These are phyloP conservation scores for Philantomba maxwellii DNA, from an alignment of 2,113 vertebrate species.

Conservation along the genomic window DNA sequence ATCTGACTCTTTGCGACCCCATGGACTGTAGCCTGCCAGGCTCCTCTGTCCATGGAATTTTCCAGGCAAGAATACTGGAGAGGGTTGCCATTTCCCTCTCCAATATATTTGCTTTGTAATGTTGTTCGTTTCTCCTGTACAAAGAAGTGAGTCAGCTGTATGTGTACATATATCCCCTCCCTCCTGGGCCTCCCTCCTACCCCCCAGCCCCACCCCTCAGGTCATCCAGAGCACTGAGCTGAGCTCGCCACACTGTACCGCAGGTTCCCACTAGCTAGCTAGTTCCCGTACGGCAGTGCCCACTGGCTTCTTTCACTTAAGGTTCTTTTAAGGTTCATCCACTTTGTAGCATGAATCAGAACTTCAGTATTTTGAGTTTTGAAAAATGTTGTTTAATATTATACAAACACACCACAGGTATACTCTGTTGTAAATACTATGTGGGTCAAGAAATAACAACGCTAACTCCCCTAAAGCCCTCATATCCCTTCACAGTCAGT, in stretches of 20 bases:
- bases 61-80: not conserved
- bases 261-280: not conserved
- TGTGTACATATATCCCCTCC: not conserved
- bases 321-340: not conserved
- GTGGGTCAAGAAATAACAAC: not conserved
- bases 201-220: not conserved
- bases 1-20: not conserved
- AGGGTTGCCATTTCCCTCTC: not conserved
- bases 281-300: not conserved
- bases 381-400: not conserved
- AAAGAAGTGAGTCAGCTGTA: not conserved
- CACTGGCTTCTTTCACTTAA: not conserved
- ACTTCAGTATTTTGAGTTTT: not conserved
- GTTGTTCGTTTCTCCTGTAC: not conserved
- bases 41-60: not conserved
- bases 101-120: not conserved
- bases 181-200: not conserved
- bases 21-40: not conserved
- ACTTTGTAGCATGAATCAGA: not conserved
- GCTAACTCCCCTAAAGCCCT: not conserved
- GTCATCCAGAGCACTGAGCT: not conserved
- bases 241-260: accelerated
- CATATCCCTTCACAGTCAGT: not conserved
- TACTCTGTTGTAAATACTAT: not conserved
- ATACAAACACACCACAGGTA: not conserved